Conservation (phyloP, 2,113 vertebrate genomes). For the Silurus glanis region DNA sequence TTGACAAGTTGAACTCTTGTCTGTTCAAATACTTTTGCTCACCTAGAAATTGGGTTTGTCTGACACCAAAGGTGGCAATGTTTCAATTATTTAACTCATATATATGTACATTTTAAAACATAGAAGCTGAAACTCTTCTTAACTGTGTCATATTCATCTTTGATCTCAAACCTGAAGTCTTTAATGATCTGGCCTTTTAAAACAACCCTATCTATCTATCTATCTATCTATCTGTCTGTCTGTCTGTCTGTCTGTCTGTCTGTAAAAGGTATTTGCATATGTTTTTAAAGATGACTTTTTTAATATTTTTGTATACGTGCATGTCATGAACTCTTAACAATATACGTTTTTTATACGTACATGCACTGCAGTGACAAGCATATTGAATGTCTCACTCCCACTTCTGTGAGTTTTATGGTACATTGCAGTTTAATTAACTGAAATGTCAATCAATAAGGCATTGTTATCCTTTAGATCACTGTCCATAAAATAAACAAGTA, state of each 20-base stretch:
- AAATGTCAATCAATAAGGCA: conserved; percentile 8
- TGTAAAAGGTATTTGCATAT: not conserved
- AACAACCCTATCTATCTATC: not conserved
- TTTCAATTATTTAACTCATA: not conserved
- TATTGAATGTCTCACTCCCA: conserved; percentile 15
- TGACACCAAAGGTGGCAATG: not conserved
- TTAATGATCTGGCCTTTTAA: not conserved
- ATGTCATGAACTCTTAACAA: not conserved
- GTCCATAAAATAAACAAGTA: conserved; percentile 14
- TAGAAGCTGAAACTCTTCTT: not conserved
- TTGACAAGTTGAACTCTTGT: not conserved
- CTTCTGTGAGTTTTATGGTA: conserved; percentile 27
- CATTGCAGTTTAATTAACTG: conserved; percentile 40
- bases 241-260: too few species aligned
- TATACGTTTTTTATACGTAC: not conserved
- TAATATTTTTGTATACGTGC: not conserved
- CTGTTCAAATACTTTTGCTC: not conserved
- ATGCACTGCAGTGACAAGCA: not conserved
- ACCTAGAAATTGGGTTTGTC: not conserved
- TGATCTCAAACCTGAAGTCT: not conserved
- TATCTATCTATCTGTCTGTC: not conserved
- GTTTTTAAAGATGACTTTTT: not conserved
- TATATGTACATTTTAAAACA: not conserved
- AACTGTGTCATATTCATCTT: not conserved
- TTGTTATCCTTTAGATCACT: not conserved